Conservation (phyloP, 2,888 invertebrate genomes). For the Catocala nupta region DNA sequence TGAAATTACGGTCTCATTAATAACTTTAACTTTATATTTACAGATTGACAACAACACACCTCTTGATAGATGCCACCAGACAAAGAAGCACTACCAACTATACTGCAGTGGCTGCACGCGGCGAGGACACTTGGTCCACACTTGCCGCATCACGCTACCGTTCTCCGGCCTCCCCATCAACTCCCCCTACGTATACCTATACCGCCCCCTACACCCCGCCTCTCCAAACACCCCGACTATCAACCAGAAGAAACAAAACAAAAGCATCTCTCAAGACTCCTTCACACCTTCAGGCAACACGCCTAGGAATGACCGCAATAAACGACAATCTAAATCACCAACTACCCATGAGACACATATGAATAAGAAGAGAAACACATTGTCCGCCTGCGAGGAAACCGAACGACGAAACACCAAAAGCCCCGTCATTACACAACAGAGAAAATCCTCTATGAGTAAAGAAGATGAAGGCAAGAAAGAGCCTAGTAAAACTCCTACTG, state of each 20-base stretch:
- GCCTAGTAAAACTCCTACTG: slow-evolving; percentile 36
- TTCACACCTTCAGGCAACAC: slow-evolving; percentile 32
- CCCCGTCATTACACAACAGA: slow-evolving; percentile 43
- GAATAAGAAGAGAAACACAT: slow-evolving; percentile 67
- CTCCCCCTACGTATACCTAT: slow-evolving; percentile 73
- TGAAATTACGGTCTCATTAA: slow-evolving; percentile 1
- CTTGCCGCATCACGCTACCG: slow-evolving; percentile 71
- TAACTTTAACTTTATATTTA: slow-evolving; percentile 21
- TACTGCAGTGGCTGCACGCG: slow-evolving; percentile 87
- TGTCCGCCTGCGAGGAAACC: slow-evolving; percentile 49
- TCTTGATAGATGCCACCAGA: slow-evolving; percentile 66
- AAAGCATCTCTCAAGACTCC: slow-evolving; percentile 47
- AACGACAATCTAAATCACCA: slow-evolving; percentile 79
- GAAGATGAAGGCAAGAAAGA: slow-evolving; percentile 40
- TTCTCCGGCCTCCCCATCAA: slow-evolving; percentile 78
- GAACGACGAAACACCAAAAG: slow-evolving; percentile 55
- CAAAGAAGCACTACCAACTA: slow-evolving; percentile 68
- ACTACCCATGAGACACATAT: slow-evolving; percentile 66
- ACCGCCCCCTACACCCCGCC: slow-evolving; percentile 63
- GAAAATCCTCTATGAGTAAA: slow-evolving; percentile 56
- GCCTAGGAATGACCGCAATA: slow-evolving; percentile 52
- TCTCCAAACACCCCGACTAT: slow-evolving; percentile 18
- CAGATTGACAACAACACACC: slow-evolving; percentile 81
- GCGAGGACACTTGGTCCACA: slow-evolving; percentile 84
- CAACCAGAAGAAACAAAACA: slow-evolving; percentile 35